phyloP scores from a whole-genome alignment of 1,140 invertebrate species.

The Prorops nasuta region DNA sequence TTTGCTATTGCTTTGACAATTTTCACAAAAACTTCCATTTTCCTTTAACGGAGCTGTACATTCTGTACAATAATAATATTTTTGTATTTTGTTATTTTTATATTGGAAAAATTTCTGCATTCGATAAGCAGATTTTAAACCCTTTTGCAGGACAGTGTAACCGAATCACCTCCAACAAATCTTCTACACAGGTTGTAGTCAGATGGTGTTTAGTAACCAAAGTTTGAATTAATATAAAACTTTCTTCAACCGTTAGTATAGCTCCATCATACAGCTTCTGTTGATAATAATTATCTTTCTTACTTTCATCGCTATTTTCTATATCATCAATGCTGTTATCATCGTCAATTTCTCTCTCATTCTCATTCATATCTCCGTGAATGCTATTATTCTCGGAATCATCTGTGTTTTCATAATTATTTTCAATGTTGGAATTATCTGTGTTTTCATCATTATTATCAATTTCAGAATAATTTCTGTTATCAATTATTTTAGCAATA shows the following conservation, averaged over 20 bases:
- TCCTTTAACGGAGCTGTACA: slow-evolving; percentile 7
- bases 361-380: not conserved
- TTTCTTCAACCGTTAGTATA: not conserved
- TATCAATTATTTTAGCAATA: too few species aligned
- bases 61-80: slow-evolving; percentile 7
- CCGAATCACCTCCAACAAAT: not conserved
- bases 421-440: not conserved
- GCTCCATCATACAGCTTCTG: slow-evolving; percentile 1
- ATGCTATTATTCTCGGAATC: not conserved
- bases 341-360: not conserved
- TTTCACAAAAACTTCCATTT: not conserved
- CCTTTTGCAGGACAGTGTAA: slow-evolving; percentile 3
- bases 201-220: slow-evolving; percentile 2
- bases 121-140: slow-evolving; percentile 6
- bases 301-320: not conserved
- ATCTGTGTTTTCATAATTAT: not conserved
- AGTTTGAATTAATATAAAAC: not conserved
- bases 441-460: not conserved
- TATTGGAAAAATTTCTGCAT: slow-evolving; percentile 3
- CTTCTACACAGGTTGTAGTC: slow-evolving; percentile 1
- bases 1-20: slow-evolving; percentile 1
- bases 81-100: slow-evolving; percentile 3
- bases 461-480: too few species aligned
- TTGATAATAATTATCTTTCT: slow-evolving; percentile 6
- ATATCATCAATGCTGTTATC: not conserved